These are phyloP conservation scores for Zaprionus tsacasi DNA, from an alignment of 1,140 invertebrate genomes.

Conservation along the genomic window DNA sequence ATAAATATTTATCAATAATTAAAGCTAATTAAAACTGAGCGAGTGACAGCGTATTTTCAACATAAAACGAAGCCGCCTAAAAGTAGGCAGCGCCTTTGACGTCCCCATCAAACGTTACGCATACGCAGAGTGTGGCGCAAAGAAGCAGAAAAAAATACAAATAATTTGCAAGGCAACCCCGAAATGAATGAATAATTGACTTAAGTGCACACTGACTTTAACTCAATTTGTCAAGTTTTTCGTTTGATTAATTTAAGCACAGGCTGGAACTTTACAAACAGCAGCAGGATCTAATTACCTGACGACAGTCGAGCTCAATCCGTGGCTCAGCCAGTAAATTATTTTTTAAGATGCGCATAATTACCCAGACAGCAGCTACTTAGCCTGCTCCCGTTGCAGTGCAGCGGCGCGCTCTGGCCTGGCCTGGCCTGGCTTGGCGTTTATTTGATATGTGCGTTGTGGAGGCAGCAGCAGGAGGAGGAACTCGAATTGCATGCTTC, in stretches of 20 bases:
- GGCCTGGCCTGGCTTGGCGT: background rate
- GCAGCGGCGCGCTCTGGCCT: no score
- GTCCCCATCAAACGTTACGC: constrained; percentile 26
- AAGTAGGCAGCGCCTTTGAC: constrained; percentile 40
- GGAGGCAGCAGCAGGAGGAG: background rate
- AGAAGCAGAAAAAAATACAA: background rate
- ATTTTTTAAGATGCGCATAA: constrained; percentile 71
- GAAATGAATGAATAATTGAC: background rate
- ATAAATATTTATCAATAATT: constrained; percentile 51
- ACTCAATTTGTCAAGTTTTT: constrained; percentile 27
- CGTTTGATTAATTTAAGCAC: constrained; percentile 49
- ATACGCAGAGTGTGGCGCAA: constrained; percentile 34
- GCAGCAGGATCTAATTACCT: constrained; percentile 23
- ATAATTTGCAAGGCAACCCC: background rate
- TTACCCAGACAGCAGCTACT: constrained; percentile 43
- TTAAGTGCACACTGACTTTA: background rate
- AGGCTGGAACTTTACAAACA: background rate
- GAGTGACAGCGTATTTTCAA: no score
- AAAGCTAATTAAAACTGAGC: constrained; percentile 50
- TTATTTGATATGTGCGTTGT: constrained; percentile 35
- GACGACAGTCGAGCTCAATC: constrained; percentile 19
- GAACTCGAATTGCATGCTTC: constrained; percentile 57
- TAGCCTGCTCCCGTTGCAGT: constrained; percentile 3
- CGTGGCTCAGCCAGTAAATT: constrained; percentile 49
- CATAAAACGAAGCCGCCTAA: constrained; percentile 26